A percentile compares a stretch with the other conserved stretches of the same genome.
phyloP scores from a whole-genome alignment of 2,888 invertebrate genomes.

The Epirrita christyi region DNA sequence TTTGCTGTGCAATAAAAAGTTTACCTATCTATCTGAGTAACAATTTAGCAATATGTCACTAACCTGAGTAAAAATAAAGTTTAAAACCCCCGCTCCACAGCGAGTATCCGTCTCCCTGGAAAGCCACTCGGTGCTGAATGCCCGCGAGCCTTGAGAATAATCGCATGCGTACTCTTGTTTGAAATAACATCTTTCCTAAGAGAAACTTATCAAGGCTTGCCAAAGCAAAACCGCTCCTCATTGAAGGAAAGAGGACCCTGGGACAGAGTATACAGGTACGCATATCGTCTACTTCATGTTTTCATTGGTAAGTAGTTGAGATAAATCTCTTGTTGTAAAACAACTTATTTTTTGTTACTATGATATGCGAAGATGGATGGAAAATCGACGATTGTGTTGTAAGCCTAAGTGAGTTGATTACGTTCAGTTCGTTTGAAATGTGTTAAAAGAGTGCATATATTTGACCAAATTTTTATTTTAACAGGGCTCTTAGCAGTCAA shows the following conservation, averaged over 20 bases:
- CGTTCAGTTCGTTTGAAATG: conserved; percentile 75
- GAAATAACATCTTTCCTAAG: conserved; percentile 98
- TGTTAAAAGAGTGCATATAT: conserved; percentile 74
- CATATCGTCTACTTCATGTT: conserved; percentile 46
- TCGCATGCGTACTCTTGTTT: conserved; percentile 97
- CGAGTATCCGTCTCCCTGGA: conserved; percentile 86
- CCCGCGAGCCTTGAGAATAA: conserved; percentile 93
- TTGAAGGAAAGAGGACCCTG: conserved; percentile 93
- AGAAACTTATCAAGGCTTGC: conserved; percentile 96
- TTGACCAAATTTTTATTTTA: conserved; percentile 82
- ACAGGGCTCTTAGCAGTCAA: conserved; percentile 85
- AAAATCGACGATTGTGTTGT: conserved; percentile 83
- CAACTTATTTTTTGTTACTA: conserved; percentile 75
- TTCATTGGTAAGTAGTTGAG: conserved; percentile 73
- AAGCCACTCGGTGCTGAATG: conserved; percentile 91
- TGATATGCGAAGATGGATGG: conserved; percentile 83
- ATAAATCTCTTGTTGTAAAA: conserved; percentile 70
- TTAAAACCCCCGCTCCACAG: conserved; percentile 61
- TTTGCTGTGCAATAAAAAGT: no score
- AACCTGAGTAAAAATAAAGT: conserved; percentile 22
- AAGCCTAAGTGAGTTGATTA: conserved; percentile 83
- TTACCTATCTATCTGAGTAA: background rate
- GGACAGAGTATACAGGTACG: conserved; percentile 91
- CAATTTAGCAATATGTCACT: background rate
- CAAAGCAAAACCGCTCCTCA: conserved; percentile 88